phyloP scores from a whole-genome alignment of 2,113 vertebrate genomes.

The Otis tarda region DNA sequence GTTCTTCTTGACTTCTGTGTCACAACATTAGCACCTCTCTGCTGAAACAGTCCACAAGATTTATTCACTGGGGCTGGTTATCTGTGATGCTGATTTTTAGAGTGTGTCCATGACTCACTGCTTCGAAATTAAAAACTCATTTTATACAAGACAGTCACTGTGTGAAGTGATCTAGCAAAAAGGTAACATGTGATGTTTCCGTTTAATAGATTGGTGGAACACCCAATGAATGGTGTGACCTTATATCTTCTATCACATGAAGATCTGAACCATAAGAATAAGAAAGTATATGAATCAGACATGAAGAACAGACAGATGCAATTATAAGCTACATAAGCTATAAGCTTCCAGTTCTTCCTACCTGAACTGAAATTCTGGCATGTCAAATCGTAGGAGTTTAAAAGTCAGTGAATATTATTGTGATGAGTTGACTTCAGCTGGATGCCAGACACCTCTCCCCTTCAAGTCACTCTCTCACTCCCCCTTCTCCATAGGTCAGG shows the following conservation, averaged over 20 bases:
- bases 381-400: not conserved
- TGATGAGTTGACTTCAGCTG: not conserved
- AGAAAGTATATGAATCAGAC: not conserved
- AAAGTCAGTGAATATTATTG: not conserved
- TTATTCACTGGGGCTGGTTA: not conserved
- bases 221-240: not conserved
- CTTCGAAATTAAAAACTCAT: not conserved
- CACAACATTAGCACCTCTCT: not conserved
- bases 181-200: not conserved
- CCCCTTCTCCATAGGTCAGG: not conserved
- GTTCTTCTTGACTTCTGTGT: not conserved
- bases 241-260: not conserved
- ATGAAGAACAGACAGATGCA: not conserved
- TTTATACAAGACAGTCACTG: not conserved
- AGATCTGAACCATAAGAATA: not conserved
- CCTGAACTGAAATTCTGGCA: not conserved
- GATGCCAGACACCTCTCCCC: not conserved
- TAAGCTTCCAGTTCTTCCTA: not conserved
- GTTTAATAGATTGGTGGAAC: not conserved
- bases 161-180: not conserved
- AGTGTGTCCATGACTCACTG: not conserved
- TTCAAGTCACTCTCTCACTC: rapidly evolving
- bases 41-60: not conserved
- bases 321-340: not conserved
- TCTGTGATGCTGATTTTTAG: not conserved